Evolutionary conservation across 2,888 invertebrate species (phyloP).

Genomic region (Omphaloscelis lunosa): DNA sequence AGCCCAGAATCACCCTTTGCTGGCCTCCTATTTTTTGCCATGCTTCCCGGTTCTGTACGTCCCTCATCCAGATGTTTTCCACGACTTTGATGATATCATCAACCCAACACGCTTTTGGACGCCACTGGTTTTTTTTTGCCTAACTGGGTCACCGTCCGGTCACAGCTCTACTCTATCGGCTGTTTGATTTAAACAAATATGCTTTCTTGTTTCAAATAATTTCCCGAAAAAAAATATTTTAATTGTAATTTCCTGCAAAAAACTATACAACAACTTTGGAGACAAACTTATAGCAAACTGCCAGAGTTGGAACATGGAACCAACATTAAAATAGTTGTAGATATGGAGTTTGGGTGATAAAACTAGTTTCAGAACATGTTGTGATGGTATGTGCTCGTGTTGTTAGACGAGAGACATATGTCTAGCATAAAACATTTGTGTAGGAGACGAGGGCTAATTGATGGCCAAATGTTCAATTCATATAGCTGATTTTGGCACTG

Average conservation of each 20-base stretch:
- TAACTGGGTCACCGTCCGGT: no score
- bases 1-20: no score
- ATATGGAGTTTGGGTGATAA: slow-evolving; percentile 75
- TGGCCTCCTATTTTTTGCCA: no score
- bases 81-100: no score
- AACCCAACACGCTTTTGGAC: no score
- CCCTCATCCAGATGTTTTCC: no score
- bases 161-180: no score
- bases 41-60: no score
- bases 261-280: slow-evolving; percentile 35
- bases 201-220: background rate
- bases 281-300: slow-evolving; percentile 72
- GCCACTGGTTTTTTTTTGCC: no score
- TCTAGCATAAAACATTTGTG: background rate
- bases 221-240: background rate
- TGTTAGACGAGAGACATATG: slow-evolving; percentile 18
- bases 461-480: background rate
- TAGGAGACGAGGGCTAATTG: background rate
- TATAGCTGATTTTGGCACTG: background rate
- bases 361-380: slow-evolving; percentile 64
- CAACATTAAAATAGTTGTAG: slow-evolving; percentile 58
- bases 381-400: slow-evolving; percentile 43
- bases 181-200: background rate
- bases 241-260: slow-evolving; percentile 13
- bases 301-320: slow-evolving; percentile 69